Base-by-base conservation (phyloP, 2,888 invertebrate genomes). In the Drosophila greeni region DNA sequence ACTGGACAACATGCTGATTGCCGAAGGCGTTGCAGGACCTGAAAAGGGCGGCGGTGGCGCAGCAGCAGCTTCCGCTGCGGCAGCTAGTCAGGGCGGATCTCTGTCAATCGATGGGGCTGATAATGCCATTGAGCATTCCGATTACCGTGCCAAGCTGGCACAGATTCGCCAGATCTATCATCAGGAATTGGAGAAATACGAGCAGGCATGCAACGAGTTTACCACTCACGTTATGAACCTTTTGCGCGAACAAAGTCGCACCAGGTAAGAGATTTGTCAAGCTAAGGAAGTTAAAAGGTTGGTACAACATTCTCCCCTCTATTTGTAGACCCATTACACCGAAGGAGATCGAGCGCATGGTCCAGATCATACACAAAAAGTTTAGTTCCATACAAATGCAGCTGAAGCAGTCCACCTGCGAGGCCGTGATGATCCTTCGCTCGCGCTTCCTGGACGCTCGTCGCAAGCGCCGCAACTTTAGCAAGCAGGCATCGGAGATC, bases 121-220 rank as follows among this genome's bases (percentile, higher is more conserved):
- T 90, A 97, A 97, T 90, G 97, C 97, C 82, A 98, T 98, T 88
- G 99, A 99, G 90, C 99, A 99, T 90, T 98, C 99, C 68, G 99
- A 99, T 90, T 99, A 99, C 91, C 93, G 99, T 85, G 98, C 98
- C 84, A 99, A 99, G 90, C 92, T 99, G 85, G 96, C 97, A 14
- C 99, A 99, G 91, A 99, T 99, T 89, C 92, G 99, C 69, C 97
- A 97, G 90, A 99, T 99, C 85, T 99, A 99, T 90, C 98, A 99
- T 90, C 97, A 98, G 90, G 99, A 99, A 90, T 90, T 99, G 86
- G 98, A 98, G 90, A 99, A 99, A 92, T 99, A 99, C 88, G 98
- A 99, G 91, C 98, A 99, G 92, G 99, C 99, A n/a, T 99, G 99
- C 91, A 97, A 97, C 90, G 99, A 99, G 91, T 99, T 99, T 90